A percentile compares a stretch with the other conserved stretches of the same genome.
Evolutionary conservation across 2,888 invertebrate species (phyloP).

Genomic region (Caradrina clavipalpis): DNA sequence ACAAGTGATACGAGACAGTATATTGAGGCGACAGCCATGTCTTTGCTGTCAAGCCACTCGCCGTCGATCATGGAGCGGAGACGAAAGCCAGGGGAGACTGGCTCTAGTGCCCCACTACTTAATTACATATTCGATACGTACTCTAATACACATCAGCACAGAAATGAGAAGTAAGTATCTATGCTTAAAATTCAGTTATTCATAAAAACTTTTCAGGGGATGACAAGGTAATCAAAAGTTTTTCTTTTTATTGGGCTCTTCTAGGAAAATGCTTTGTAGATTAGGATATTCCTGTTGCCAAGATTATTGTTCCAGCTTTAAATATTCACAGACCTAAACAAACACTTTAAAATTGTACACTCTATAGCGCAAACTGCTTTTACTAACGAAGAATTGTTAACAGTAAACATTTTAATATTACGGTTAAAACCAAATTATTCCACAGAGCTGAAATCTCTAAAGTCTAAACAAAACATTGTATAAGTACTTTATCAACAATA

Average conservation of each 20-base stretch:
- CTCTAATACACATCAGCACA: slow-evolving; percentile 85
- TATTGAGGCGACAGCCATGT: slow-evolving; percentile 68
- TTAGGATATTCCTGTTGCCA: not conserved
- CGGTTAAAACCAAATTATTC: slow-evolving; percentile 32
- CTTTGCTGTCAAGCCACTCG: slow-evolving; percentile 68
- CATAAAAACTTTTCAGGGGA: not conserved
- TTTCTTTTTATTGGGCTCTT: not conserved
- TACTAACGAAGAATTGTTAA: slow-evolving; percentile 17
- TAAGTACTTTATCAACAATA: slow-evolving; percentile 28
- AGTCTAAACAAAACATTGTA: slow-evolving; percentile 30
- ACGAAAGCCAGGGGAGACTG: slow-evolving; percentile 83
- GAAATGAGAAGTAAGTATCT: slow-evolving; percentile 83
- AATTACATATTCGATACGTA: slow-evolving; percentile 89
- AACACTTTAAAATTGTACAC: slow-evolving; percentile 18
- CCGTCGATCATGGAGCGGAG: slow-evolving; percentile 76
- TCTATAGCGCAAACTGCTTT: not conserved
- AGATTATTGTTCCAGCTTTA: not conserved
- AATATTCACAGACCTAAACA: slow-evolving; percentile 5
- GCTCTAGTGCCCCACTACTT: slow-evolving; percentile 85
- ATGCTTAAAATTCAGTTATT: not conserved
- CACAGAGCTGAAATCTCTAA: slow-evolving; percentile 8
- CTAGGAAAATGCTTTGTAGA: not conserved
- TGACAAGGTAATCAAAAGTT: not conserved
- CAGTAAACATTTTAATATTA: slow-evolving; percentile 31
- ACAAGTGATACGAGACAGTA: slow-evolving; percentile 57